Evolutionary conservation across 2,113 vertebrate species (phyloP), one percentile per base, ranked within the genome.

Genomic region (Garra rufa): DNA sequence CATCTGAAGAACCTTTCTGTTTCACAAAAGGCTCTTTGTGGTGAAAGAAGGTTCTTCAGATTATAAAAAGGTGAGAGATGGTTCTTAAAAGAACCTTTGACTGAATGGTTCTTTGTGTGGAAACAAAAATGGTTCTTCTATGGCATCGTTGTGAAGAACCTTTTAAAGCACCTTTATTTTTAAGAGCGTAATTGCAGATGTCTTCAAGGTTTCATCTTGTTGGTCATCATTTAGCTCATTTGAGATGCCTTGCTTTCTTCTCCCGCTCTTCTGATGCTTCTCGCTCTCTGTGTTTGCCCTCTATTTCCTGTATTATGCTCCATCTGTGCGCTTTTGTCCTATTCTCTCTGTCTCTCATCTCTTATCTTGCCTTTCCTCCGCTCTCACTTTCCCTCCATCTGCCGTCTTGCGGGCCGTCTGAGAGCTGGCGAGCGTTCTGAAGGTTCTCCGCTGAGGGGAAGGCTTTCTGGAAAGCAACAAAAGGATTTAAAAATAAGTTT

Each of bases 401-500:
- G 78, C 78, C 73, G 81, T 85, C 83, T 77, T 59, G 70, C 77
- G 21, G 77, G 30, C 69, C 17, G 34, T 80, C 76, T 83, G 82
- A 79, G 70, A 76, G 82, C 82, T 87, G 86, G 82, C 77, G 30
- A 69, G 59, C 17, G 65, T 76, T 87, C 82, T 76, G 76, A 87
- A 87, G 71, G 71, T 61, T 84, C 76, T 81, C 69, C 41, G 21
- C 82, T 84, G 82, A 76, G 82, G 69, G 83, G 74, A 14, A 30
- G 44, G 28, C 69, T 83, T 84, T 75, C 76, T 87, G 86, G 82
- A 87, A 87, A 69, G 77, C 82, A 84, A 87, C 86, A 87, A 87
- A 87, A 84, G 82, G 82, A 84, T 84, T 87, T 84, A 69, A 81
- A 87, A 87, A 87, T 87, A 87, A 87, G 76, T 71, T 82, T 78